A percentile compares a stretch with the other conserved stretches of the same genome.
Conservation (phyloP, 2,888 invertebrate genomes). For the Pecten maximus region DNA sequence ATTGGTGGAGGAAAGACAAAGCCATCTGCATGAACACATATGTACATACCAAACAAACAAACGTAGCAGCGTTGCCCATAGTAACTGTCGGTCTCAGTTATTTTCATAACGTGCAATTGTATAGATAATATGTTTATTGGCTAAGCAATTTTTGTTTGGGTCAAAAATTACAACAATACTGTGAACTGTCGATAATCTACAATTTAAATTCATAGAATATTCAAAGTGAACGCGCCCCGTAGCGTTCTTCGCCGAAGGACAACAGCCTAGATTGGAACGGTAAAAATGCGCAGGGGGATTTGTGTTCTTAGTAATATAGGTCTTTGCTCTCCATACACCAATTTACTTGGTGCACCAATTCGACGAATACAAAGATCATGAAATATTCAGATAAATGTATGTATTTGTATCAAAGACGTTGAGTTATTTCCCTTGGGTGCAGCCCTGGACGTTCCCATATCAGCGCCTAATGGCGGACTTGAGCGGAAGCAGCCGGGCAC, state of each 20-base stretch:
- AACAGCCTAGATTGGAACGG: neutral
- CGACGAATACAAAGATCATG: neutral
- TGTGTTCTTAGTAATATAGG: neutral
- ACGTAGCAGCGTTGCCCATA: too few species aligned
- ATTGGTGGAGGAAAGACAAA: too few species aligned
- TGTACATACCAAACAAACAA: too few species aligned
- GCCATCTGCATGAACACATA: too few species aligned
- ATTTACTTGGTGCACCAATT: neutral
- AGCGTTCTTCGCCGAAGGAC: neutral
- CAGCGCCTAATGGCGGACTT: neutral
- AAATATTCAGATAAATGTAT: slow-evolving; percentile 17
- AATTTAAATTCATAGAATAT: slow-evolving; percentile 28
- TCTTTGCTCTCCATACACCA: neutral
- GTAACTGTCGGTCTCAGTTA: too few species aligned
- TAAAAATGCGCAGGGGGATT: neutral
- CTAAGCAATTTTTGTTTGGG: neutral
- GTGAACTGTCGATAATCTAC: neutral
- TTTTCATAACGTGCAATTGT: too few species aligned
- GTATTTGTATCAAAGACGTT: slow-evolving; percentile 11
- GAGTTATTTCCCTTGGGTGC: neutral
- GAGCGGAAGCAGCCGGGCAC: neutral
- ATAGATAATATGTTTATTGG: too few species aligned
- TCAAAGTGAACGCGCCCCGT: neutral
- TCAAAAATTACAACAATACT: neutral
- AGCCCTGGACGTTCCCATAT: neutral